Percentiles rank a stretch among this genome's conserved stretches.
Conservation (phyloP, 2,888 invertebrate species). For the Andrena haemorrhoa region DNA sequence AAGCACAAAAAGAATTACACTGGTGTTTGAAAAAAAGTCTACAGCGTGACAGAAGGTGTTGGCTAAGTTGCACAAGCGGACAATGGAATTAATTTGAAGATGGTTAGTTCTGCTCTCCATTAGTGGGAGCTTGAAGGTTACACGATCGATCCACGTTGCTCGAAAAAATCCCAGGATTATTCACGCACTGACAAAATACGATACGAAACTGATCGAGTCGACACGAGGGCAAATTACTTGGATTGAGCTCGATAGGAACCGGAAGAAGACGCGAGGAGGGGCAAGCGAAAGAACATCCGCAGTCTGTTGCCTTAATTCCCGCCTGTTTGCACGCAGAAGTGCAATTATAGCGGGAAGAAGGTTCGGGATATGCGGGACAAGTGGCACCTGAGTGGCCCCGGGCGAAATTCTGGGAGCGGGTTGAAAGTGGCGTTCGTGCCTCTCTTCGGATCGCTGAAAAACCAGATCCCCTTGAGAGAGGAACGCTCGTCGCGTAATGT, state of each 20-base stretch:
- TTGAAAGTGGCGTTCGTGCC: constrained; percentile 50
- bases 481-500: constrained; percentile 48
- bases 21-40: no score
- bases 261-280: constrained; percentile 4
- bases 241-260: neutral
- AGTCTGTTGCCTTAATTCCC: constrained; percentile 16
- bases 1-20: no score
- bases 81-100: no score
- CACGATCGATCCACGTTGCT: no score
- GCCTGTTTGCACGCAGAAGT: constrained; percentile 1
- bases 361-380: constrained; percentile 39
- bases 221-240: neutral
- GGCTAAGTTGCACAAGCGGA: no score
- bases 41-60: no score
- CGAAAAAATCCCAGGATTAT: no score
- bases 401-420: constrained; percentile 51
- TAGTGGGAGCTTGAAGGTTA: no score
- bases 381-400: constrained; percentile 32
- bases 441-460: constrained; percentile 33
- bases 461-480: constrained; percentile 35
- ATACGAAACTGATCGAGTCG: constrained; percentile 17
- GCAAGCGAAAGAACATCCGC: neutral
- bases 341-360: constrained; percentile 40
- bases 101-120: no score
- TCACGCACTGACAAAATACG: neutral